Evolutionary conservation across 2,888 invertebrate genomes (phyloP).

Genomic region (Andricus quercusramuli): DNA sequence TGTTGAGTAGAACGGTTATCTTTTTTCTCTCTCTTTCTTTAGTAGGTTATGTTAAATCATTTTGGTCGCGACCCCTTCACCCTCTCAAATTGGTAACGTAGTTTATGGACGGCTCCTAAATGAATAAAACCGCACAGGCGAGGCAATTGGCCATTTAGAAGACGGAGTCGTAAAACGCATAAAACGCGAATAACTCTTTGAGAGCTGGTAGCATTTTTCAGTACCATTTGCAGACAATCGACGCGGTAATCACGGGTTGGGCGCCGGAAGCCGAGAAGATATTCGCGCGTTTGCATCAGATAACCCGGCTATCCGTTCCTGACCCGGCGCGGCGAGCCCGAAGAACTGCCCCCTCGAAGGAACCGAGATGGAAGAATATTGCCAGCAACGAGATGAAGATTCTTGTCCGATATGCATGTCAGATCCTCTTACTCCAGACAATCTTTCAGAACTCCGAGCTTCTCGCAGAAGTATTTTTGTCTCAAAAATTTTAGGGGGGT

Average conservation of each 20-base stretch:
- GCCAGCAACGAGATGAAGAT: conserved; percentile 29
- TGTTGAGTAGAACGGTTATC: no score
- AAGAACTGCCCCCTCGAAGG: conserved; percentile 52
- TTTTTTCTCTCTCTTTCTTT: no score
- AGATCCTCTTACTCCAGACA: background rate
- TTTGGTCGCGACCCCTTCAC: no score
- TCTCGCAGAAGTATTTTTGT: background rate
- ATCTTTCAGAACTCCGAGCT: conserved; percentile 10
- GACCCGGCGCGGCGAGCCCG: conserved; percentile 39
- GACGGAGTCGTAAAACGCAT: conserved; percentile 57
- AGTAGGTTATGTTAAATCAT: no score
- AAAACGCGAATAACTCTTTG: conserved; percentile 50
- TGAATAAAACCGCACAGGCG: conserved; percentile 55
- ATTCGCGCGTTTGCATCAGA: conserved; percentile 74
- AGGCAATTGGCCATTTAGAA: conserved; percentile 53
- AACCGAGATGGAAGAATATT: conserved; percentile 41
- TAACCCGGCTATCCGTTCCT: conserved; percentile 59
- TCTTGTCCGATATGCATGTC: conserved; percentile 27
- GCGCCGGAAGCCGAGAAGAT: conserved; percentile 73
- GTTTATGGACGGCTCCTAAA: no score
- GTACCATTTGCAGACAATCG: conserved; percentile 72
- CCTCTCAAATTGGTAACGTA: no score
- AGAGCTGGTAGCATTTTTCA: conserved; percentile 70
- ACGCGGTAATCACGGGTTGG: conserved; percentile 71
- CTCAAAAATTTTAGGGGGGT: no score